Evolutionary conservation across 2,797 vertebrate species (phyloP).

Genomic region (Aulostomus chinensis): DNA sequence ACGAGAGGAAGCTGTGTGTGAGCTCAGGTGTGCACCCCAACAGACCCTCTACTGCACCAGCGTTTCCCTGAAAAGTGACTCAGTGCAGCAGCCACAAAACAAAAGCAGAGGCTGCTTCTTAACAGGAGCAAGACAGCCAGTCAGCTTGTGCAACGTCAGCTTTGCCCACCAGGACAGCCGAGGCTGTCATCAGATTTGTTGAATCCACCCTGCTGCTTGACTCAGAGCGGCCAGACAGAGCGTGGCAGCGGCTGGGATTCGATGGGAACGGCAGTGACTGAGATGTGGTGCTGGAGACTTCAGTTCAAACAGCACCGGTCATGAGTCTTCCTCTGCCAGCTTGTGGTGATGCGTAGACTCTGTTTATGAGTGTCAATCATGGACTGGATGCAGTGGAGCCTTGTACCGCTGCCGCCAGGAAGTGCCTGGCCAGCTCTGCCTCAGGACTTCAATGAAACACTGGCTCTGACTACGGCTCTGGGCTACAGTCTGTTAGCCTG

Average conservation of each 20-base stretch:
- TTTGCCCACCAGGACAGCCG: slow-evolving; percentile 25
- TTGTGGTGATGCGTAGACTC: slow-evolving; percentile 5
- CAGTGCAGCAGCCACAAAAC: slow-evolving; percentile 50
- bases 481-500: slow-evolving; percentile 67
- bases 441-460: slow-evolving; percentile 48
- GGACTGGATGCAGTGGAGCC: slow-evolving; percentile 62
- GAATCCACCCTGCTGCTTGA: too few relatives aligned
- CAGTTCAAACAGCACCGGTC: not conserved
- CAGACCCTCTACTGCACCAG: slow-evolving; percentile 1
- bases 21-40: slow-evolving; percentile 44
- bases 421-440: slow-evolving; percentile 22
- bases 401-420: slow-evolving; percentile 16
- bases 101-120: slow-evolving; percentile 34
- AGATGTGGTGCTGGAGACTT: not conserved
- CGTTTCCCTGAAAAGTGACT: slow-evolving; percentile 46
- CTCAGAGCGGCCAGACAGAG: too few relatives aligned
- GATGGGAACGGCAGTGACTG: slow-evolving; percentile 14
- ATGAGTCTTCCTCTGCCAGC: not conserved
- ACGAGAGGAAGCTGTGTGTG: slow-evolving; percentile 4
- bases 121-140: slow-evolving; percentile 47
- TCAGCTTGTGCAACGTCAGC: slow-evolving; percentile 64
- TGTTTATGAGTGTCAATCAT: slow-evolving; percentile 32
- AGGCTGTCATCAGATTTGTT: slow-evolving; percentile 57
- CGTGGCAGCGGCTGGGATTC: slow-evolving; percentile 20
- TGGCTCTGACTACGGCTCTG: slow-evolving; percentile 64